A percentile compares a stretch with the other conserved stretches of the same genome.
These are phyloP conservation scores for Drosophila orosa DNA, from an alignment of 1,140 invertebrate genomes.

Conservation along the genomic window DNA sequence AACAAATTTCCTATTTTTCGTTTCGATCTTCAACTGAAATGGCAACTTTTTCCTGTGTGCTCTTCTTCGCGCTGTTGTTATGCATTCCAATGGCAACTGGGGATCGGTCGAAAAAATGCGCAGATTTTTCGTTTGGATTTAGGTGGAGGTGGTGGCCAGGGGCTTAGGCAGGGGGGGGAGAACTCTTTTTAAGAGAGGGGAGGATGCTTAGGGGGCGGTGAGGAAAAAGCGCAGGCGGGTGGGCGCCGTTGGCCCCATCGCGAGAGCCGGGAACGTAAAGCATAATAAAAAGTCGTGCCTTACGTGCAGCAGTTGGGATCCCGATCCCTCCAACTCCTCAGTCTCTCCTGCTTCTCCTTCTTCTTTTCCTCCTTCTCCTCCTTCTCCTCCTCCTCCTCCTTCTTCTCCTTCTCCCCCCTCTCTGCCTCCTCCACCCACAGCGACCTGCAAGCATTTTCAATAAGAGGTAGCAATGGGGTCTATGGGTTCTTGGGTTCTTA, in stretches of 20 bases:
- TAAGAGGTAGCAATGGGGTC: neutral
- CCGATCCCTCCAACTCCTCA: conserved; percentile 2
- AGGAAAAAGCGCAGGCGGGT: conserved; percentile 74
- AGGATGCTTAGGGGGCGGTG: neutral
- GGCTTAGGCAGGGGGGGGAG: too few relatives aligned
- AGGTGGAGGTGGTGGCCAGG: conserved; percentile 3
- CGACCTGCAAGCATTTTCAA: conserved; percentile 21
- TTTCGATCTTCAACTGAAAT: neutral
- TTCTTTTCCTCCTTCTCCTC: neutral
- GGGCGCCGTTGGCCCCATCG: conserved; percentile 73
- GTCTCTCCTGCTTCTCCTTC: neutral
- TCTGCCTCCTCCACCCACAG: conserved; percentile 19
- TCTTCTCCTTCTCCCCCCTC: neutral
- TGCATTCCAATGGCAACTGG: conserved; percentile 71
- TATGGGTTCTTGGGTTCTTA: neutral
- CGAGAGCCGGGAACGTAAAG: conserved; percentile 71
- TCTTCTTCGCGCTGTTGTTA: conserved; percentile 59
- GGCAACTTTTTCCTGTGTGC: conserved; percentile 3
- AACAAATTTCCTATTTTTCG: fast-evolving
- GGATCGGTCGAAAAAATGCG: conserved; percentile 69
- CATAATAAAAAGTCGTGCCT: conserved; percentile 81
- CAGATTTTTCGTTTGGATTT: conserved; percentile 66
- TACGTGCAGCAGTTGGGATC: conserved; percentile 69
- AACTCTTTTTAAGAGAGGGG: neutral
- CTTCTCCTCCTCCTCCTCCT: neutral